These are phyloP conservation scores for Lysandra bellargus DNA, from an alignment of 2,888 invertebrate genomes.

Conservation along the genomic window DNA sequence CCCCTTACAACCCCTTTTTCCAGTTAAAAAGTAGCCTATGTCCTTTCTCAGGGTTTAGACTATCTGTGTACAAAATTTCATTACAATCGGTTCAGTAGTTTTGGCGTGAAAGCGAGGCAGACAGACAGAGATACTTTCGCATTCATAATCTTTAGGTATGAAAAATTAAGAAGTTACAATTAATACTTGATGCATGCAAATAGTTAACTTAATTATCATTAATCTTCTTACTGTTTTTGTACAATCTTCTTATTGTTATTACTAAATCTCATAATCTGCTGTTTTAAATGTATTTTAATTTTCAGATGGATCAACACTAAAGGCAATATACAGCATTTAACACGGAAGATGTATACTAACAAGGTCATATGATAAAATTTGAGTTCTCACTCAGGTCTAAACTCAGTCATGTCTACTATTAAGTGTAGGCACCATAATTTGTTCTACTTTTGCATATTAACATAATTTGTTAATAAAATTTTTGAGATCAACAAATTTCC, in stretches of 20 bases:
- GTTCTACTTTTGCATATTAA: slow-evolving; percentile 65
- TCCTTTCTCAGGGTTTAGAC: too few relatives aligned
- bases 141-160: background rate
- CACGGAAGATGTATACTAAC: slow-evolving; percentile 51
- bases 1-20: too few relatives aligned
- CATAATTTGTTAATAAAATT: slow-evolving; percentile 66
- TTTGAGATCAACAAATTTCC: slow-evolving; percentile 16
- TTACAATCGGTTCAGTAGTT: too few relatives aligned
- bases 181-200: background rate
- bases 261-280: background rate
- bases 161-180: background rate
- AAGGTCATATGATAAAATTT: slow-evolving; percentile 50
- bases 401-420: slow-evolving; percentile 36
- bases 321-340: slow-evolving; percentile 47
- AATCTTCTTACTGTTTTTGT: too few relatives aligned
- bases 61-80: too few relatives aligned
- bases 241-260: too few relatives aligned
- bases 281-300: slow-evolving; percentile 36
- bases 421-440: slow-evolving; percentile 46
- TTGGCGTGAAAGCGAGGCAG: too few relatives aligned
- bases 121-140: too few relatives aligned
- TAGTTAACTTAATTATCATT: too few relatives aligned
- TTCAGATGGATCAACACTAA: slow-evolving; percentile 78
- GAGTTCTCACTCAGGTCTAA: slow-evolving; percentile 40
- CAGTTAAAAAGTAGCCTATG: too few relatives aligned